Percentiles rank a stretch among this genome's conserved stretches.
Conservation (phyloP, 2,797 vertebrate species). For the Mormyrus hasselquistii region DNA sequence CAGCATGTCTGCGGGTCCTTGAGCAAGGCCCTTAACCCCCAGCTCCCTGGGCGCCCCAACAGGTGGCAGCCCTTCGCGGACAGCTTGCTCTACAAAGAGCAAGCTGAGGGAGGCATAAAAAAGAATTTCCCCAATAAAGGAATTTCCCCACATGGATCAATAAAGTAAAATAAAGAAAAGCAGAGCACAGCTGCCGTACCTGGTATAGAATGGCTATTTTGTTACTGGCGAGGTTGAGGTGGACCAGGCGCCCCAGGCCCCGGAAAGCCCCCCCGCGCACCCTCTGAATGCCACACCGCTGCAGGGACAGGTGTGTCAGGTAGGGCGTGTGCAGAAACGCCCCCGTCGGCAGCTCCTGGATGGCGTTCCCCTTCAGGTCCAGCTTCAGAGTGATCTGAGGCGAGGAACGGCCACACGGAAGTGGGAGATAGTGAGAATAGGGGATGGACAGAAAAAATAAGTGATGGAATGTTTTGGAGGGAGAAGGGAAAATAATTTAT, state of each 20-base stretch:
- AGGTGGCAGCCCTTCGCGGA: too few species aligned
- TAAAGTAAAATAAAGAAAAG: background rate
- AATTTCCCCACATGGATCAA: too few species aligned
- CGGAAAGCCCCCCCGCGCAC: constrained; percentile 86
- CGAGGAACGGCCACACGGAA: background rate
- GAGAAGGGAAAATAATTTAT: background rate
- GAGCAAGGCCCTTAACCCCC: too few species aligned
- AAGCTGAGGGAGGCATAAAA: too few species aligned
- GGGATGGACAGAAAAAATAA: background rate
- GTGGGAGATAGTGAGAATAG: background rate
- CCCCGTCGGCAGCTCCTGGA: constrained; percentile 59
- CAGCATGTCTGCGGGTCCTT: too few species aligned
- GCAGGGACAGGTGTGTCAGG: constrained; percentile 79
- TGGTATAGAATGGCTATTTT: constrained; percentile 77
- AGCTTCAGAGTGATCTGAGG: constrained; percentile 78
- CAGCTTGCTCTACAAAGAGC: too few species aligned
- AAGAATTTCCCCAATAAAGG: too few species aligned
- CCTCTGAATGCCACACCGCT: constrained; percentile 68
- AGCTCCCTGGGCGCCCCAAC: too few species aligned
- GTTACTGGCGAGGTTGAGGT: constrained; percentile 83
- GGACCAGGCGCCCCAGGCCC: constrained; percentile 75
- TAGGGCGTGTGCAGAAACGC: constrained; percentile 74
- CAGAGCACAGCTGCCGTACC: constrained; percentile 32
- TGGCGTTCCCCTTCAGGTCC: constrained; percentile 72
- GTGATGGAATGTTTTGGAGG: background rate